These are phyloP conservation scores for Apostichopus californicus DNA, from an alignment of 35 echinoderm and acorn worm species.

Conservation along the genomic window DNA sequence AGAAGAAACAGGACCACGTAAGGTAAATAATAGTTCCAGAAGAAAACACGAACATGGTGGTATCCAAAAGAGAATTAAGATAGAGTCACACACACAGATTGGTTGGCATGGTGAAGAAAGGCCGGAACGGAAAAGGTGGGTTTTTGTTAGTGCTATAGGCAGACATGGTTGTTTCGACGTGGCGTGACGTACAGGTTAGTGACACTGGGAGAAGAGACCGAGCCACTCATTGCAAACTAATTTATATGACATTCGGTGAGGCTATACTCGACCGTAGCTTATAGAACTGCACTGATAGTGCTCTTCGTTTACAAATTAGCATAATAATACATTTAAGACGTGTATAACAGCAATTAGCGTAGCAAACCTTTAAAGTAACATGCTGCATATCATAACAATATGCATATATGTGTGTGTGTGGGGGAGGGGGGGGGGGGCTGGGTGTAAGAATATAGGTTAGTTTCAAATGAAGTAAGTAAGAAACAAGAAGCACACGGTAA, in stretches of 20 bases:
- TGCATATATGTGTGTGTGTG: neutral
- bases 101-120: neutral
- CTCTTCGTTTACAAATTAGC: neutral
- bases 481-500: neutral
- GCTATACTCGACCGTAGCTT: neutral
- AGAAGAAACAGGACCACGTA: neutral
- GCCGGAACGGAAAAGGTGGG: neutral
- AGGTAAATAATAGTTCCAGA: too few relatives aligned
- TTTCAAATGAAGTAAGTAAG: neutral
- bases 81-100: neutral
- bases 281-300: neutral
- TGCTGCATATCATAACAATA: neutral
- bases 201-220: too few relatives aligned
- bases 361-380: too few relatives aligned
- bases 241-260: neutral
- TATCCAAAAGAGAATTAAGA: too few relatives aligned
- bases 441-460: too few relatives aligned
- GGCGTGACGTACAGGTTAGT: too few relatives aligned
- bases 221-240: too few relatives aligned
- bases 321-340: neutral
- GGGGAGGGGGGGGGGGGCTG: too few relatives aligned
- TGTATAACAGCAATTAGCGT: neutral
- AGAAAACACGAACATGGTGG: too few relatives aligned
- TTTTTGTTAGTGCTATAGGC: neutral
- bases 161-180: neutral